Evolutionary conservation across 2,113 vertebrate genomes (phyloP).

Genomic region (Peromyscus maniculatus): DNA sequence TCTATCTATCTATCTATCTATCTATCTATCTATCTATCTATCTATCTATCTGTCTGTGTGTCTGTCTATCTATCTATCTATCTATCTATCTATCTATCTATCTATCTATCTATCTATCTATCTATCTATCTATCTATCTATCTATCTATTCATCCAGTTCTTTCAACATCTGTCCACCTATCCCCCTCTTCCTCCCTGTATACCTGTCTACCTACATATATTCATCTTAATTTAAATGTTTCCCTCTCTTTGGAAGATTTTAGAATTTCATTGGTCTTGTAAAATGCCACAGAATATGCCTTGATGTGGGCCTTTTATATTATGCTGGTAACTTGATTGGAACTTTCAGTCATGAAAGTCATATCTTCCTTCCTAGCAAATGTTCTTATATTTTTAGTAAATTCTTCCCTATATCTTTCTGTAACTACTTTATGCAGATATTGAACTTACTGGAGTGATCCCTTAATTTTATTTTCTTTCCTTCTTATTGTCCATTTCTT

Average conservation of each 20-base stretch:
- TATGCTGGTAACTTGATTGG: not conserved
- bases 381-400: not conserved
- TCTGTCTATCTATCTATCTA: not conserved
- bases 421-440: slow-evolving; percentile 27
- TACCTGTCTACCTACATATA: not conserved
- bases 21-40: not conserved
- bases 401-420: not conserved
- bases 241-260: not conserved
- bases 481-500: slow-evolving; percentile 57
- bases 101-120: not conserved
- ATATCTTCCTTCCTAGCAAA: slow-evolving; percentile 9
- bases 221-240: not conserved
- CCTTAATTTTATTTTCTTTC: slow-evolving; percentile 42
- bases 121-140: not conserved
- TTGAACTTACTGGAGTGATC: slow-evolving; percentile 22
- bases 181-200: not conserved
- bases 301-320: not conserved
- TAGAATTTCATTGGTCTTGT: not conserved
- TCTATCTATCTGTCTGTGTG: not conserved
- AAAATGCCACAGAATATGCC: slow-evolving; percentile 14
- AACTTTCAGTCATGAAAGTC: slow-evolving; percentile 37
- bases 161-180: not conserved
- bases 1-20: too few species aligned
- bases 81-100: not conserved
- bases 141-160: not conserved